phyloP scores from a whole-genome alignment of 2,797 vertebrate genomes.

The Sebastes alutus region DNA sequence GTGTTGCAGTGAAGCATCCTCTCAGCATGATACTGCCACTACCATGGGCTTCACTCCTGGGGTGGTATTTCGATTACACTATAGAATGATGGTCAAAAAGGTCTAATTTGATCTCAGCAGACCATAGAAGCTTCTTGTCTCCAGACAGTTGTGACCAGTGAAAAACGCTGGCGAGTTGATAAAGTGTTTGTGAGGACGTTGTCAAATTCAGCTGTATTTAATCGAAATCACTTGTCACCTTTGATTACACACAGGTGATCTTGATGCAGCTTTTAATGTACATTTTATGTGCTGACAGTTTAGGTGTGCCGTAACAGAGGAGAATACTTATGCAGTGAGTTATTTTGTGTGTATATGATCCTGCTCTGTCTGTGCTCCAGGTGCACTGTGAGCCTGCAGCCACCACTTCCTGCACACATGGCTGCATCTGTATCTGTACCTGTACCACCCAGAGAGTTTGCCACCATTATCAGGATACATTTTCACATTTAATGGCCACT shows the following conservation, averaged over 20 bases:
- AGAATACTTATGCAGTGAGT: background rate
- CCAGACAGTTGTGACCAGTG: background rate
- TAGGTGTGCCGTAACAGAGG: background rate
- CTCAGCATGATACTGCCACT: background rate
- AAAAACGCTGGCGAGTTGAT: background rate
- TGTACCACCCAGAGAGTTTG: background rate
- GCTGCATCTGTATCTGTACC: background rate
- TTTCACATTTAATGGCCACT: background rate
- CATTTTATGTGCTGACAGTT: background rate
- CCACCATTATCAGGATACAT: background rate
- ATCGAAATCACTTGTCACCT: background rate
- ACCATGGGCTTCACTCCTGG: background rate
- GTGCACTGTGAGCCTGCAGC: background rate
- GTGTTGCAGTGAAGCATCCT: background rate
- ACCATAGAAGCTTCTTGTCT: background rate
- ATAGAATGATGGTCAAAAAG: background rate
- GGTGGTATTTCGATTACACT: background rate
- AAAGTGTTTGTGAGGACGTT: no score
- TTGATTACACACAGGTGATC: no score
- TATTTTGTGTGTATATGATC: background rate
- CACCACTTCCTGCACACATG: background rate
- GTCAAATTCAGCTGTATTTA: background rate
- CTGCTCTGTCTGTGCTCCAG: background rate
- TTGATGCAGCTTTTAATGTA: background rate
- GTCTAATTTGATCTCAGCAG: background rate